A percentile compares a stretch with the other conserved stretches of the same genome.
Evolutionary conservation across 2,113 vertebrate genomes (phyloP).

Genomic region (Spea bombifrons): DNA sequence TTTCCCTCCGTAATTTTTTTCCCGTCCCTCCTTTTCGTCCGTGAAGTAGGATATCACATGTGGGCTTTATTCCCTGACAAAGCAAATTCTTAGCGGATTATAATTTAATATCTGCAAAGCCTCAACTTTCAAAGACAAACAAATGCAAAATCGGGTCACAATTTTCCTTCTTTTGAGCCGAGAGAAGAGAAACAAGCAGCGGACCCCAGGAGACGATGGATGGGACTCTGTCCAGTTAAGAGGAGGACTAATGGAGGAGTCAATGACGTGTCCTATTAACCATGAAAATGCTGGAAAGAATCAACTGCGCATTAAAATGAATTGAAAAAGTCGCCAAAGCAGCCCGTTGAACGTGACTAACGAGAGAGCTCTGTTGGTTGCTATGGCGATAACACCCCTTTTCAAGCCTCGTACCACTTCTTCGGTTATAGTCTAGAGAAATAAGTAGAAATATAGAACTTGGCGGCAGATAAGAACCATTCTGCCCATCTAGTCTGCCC

Average conservation of each 20-base stretch:
- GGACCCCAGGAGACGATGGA: background rate
- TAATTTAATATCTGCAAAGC: slow-evolving; percentile 60
- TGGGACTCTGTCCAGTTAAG: slow-evolving; percentile 34
- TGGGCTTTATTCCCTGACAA: slow-evolving; percentile 52
- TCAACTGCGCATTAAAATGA: too few relatives aligned
- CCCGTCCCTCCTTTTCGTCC: slow-evolving; percentile 47
- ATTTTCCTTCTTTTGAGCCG: slow-evolving; percentile 50
- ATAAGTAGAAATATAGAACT: too few relatives aligned
- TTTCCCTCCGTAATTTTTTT: slow-evolving; percentile 6
- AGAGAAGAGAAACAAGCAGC: slow-evolving; percentile 39
- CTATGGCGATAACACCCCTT: too few relatives aligned
- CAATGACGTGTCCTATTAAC: background rate
- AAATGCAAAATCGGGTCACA: slow-evolving; percentile 50
- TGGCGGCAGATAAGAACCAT: too few relatives aligned
- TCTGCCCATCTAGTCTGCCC: too few relatives aligned
- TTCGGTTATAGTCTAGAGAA: too few relatives aligned
- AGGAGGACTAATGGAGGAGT: slow-evolving; percentile 10
- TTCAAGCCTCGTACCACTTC: too few relatives aligned
- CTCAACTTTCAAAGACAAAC: slow-evolving; percentile 56
- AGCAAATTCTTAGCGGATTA: slow-evolving; percentile 56
- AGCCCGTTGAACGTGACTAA: too few relatives aligned
- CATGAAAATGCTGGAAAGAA: background rate
- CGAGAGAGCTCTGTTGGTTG: too few relatives aligned
- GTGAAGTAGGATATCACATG: slow-evolving; percentile 44
- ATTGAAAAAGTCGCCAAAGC: too few relatives aligned